Percentiles rank a stretch among this genome's conserved stretches.
Evolutionary conservation across 2,797 vertebrate genomes (phyloP).

Genomic region (Eutrigla gurnardus): DNA sequence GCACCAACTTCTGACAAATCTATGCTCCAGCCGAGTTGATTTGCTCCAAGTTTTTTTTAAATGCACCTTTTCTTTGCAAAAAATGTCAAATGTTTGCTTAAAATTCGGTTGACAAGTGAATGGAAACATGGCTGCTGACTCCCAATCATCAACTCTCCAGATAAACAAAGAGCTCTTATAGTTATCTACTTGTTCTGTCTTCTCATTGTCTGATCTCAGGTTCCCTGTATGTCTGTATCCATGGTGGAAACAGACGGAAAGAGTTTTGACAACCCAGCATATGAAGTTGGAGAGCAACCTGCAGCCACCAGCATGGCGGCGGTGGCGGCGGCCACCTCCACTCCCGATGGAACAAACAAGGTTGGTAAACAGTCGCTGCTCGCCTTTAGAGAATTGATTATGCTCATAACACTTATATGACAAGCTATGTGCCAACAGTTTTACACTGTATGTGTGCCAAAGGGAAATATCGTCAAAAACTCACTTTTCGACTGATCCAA

Average conservation of each 20-base stretch:
- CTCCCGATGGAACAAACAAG: slow-evolving; percentile 50
- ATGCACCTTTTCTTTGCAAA: too few relatives aligned
- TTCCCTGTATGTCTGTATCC: slow-evolving; percentile 62
- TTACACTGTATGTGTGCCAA: background rate
- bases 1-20: too few relatives aligned
- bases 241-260: slow-evolving; percentile 39
- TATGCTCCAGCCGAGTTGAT: too few relatives aligned
- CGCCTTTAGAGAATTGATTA: slow-evolving; percentile 8
- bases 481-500: background rate
- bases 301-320: background rate
- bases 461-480: background rate
- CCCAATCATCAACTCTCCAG: too few relatives aligned
- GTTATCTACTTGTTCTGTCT: background rate
- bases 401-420: background rate
- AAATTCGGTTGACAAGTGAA: background rate
- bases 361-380: slow-evolving; percentile 51
- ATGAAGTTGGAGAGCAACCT: slow-evolving; percentile 40
- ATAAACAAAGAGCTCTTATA: background rate
- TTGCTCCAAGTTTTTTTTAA: too few relatives aligned
- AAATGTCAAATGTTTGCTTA: background rate
- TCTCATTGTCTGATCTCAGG: slow-evolving; percentile 35
- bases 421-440: background rate
- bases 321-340: background rate
- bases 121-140: background rate
- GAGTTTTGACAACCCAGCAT: slow-evolving; percentile 79